These are phyloP conservation scores for Aporophyla lueneburgensis DNA, from an alignment of 2,888 invertebrate species.

Conservation along the genomic window DNA sequence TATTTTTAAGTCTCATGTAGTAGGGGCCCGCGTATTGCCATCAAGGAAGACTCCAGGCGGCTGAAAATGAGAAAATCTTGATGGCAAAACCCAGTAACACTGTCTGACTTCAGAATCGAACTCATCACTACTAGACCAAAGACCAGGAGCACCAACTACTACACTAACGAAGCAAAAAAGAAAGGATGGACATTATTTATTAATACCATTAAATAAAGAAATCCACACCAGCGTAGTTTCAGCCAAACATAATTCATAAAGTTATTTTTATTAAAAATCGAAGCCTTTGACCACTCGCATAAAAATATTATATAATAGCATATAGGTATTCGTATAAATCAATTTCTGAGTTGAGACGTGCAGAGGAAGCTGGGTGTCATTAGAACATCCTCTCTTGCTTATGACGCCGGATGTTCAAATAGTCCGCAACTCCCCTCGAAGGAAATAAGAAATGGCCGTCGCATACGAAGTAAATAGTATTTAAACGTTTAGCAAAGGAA, in stretches of 20 bases:
- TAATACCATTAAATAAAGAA: neutral
- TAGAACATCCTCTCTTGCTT: constrained; percentile 34
- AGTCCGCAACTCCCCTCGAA: constrained; percentile 10
- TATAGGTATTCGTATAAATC: constrained; percentile 8
- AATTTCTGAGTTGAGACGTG: constrained; percentile 32
- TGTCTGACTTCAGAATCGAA: too few species aligned
- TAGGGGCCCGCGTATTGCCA: too few species aligned
- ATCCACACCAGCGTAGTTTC: neutral
- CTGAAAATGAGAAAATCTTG: too few species aligned
- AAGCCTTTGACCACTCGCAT: neutral
- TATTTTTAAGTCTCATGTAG: too few species aligned
- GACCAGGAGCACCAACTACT: too few species aligned
- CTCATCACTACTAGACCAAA: too few species aligned
- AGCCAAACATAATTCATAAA: neutral
- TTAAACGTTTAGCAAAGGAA: neutral
- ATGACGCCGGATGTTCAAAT: constrained; percentile 42
- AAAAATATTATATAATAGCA: neutral
- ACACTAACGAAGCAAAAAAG: too few species aligned
- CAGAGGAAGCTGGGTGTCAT: constrained; percentile 35
- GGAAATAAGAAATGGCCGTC: constrained; percentile 24
- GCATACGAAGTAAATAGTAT: constrained; percentile 15
- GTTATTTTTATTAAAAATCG: neutral
- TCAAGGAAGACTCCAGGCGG: too few species aligned
- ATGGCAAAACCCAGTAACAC: too few species aligned
- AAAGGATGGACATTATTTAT: neutral